Evolutionary conservation across 2,888 invertebrate genomes (phyloP).

Genomic region (Drosophila sordidula): DNA sequence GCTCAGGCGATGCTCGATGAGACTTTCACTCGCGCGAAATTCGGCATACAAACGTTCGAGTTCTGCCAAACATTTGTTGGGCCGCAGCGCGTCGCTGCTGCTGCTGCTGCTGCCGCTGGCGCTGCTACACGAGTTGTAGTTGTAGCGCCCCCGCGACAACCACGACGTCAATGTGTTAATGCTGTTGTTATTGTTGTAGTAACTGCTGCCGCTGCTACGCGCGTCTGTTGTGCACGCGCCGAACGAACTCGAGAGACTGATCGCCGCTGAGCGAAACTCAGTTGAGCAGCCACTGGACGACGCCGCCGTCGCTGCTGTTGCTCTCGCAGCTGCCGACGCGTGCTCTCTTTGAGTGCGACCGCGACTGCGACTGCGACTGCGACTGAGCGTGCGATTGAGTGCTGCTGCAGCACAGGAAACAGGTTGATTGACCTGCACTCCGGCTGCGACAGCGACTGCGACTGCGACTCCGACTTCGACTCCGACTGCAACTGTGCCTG

Average conservation of each 20-base stretch:
- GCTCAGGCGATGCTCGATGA: conserved; percentile 63
- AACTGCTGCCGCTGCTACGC: conserved; percentile 16
- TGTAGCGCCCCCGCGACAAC: conserved; percentile 51
- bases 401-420: conserved; percentile 69
- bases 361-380: conserved; percentile 25
- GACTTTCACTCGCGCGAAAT: conserved; percentile 83
- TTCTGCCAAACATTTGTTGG: conserved; percentile 83
- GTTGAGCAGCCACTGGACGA: conserved; percentile 25
- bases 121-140: conserved; percentile 43
- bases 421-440: conserved; percentile 82
- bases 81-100: conserved; percentile 65
- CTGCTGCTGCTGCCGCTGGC: conserved; percentile 22
- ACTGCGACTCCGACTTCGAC: conserved; percentile 2
- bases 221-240: conserved; percentile 67
- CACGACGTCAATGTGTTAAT: conserved; percentile 52
- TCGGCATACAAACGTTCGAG: conserved; percentile 83
- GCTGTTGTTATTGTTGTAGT: conserved; percentile 22
- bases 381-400: conserved; percentile 27
- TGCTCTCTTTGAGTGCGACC: conserved; percentile 25
- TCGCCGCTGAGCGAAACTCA: conserved; percentile 52
- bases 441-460: conserved; percentile 36
- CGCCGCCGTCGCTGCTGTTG: conserved; percentile 10
- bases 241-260: conserved; percentile 82
- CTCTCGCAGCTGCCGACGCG: conserved; percentile 7
- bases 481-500: conserved; percentile 39